Evolutionary conservation across 2,797 vertebrate genomes (phyloP).

Genomic region (Pelobates cultripes): DNA sequence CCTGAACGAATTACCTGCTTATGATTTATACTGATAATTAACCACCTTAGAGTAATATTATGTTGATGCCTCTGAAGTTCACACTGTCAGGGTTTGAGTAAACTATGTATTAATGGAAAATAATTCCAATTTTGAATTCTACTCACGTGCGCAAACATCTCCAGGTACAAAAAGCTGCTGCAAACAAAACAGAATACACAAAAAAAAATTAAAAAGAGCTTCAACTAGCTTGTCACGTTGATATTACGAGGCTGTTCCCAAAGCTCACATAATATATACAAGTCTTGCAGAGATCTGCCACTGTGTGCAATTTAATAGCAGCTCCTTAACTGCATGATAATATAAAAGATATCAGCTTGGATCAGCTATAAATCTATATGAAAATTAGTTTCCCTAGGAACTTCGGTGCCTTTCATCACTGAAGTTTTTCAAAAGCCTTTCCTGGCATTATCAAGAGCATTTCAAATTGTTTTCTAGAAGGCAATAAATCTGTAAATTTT

Average conservation of each 20-base stretch:
- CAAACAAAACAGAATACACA: constrained; percentile 24
- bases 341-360: constrained; percentile 73
- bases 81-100: neutral
- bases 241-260: constrained; percentile 42
- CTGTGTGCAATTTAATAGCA: constrained; percentile 45
- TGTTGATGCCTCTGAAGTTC: too few relatives aligned
- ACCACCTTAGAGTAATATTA: too few relatives aligned
- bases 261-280: constrained; percentile 45
- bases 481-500: constrained; percentile 28
- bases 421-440: constrained; percentile 56
- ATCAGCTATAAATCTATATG: constrained; percentile 76
- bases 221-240: constrained; percentile 17
- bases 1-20: too few relatives aligned
- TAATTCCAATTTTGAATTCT: constrained; percentile 18
- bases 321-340: constrained; percentile 64
- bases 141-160: constrained; percentile 5
- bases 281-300: constrained; percentile 20
- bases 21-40: too few relatives aligned
- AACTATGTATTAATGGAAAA: neutral
- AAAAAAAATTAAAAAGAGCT: neutral
- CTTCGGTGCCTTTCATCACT: constrained; percentile 71
- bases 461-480: constrained; percentile 37
- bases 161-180: constrained; percentile 11
- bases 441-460: constrained; percentile 31
- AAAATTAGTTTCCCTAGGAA: constrained; percentile 76